Evolutionary conservation across 2,797 vertebrate species (phyloP), one percentile per base, ranked within the genome.

Genomic region (Typhlichthys eigenmanni): DNA sequence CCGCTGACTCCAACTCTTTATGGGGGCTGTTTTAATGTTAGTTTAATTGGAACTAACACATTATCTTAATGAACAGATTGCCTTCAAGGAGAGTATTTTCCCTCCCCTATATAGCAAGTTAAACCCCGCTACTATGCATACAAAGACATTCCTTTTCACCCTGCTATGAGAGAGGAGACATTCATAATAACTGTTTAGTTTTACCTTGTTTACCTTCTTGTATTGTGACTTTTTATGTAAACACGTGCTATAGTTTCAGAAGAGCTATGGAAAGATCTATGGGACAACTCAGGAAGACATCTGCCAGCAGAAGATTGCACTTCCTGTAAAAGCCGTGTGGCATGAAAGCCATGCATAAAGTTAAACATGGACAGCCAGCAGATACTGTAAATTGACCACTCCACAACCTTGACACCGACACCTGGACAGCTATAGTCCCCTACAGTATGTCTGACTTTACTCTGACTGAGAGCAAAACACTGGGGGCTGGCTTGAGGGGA

Each of bases 41-140:
- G 95, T 98, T 99, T 98, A 98, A 98, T 98, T 98, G 96, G 95
- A 98, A 98, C 95, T 96, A 96, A 95, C 95, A 96, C 95, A 98
- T 99, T 98, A 98, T 98, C 96, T 96, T 98, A 98, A 98, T 98
- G 96, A 98, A 97, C 93, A 92, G 92, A 91, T 95, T 98, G 96
- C 96, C 96, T 98, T 97, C 93, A 90, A 93, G 91, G 89, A 92
- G 87, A 89, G 80, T 84, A 86, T 93, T 91, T 29, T 90, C 86
- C 87, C 85, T 86, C 87, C 82, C 85, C 83, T 48, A 71, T 82
- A 74, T 85, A 84, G 86, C 86, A 68, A 72, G 68, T 85, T 90
- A 63, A 86, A 88, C 90, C 77, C 85, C 79, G 84, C 84, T 80
- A 81, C 71, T 80, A 71, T 85, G 78, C 82, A 81, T 78, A 82